phyloP scores from a whole-genome alignment of 2,888 invertebrate genomes.

The Lumbricus terrestris region DNA sequence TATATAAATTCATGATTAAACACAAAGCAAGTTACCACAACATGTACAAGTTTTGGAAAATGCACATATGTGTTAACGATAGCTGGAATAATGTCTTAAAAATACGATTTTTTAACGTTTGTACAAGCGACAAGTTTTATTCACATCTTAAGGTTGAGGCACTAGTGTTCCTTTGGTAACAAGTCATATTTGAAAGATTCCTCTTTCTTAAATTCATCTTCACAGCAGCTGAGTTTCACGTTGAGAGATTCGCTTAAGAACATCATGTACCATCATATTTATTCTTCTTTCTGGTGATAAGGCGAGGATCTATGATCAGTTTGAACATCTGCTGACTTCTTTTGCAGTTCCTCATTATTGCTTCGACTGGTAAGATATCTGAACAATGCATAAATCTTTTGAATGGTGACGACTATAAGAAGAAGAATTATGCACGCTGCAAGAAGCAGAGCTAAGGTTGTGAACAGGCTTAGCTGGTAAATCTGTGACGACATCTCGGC shows the following conservation, averaged over 20 bases:
- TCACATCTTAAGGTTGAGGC: background rate
- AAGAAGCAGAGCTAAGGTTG: background rate
- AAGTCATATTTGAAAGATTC: background rate
- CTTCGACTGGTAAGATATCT: background rate
- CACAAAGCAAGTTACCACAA: background rate
- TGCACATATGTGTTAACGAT: background rate
- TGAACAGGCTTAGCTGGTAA: constrained; percentile 4
- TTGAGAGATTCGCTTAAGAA: background rate
- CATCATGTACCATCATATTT: background rate
- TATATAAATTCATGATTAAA: background rate
- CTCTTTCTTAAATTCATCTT: background rate
- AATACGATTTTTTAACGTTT: background rate
- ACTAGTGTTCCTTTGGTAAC: background rate
- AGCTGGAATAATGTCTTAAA: background rate
- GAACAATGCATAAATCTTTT: background rate
- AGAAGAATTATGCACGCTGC: background rate
- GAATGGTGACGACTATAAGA: background rate
- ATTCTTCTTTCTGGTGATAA: background rate
- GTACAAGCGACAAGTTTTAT: no score
- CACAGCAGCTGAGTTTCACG: background rate
- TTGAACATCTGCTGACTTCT: background rate
- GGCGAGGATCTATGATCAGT: background rate
- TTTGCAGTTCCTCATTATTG: background rate
- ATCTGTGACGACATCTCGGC: constrained; percentile 7
- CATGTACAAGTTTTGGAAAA: background rate